These are phyloP conservation scores for Aphelocoma californica DNA, from an alignment of 2,797 vertebrate species.

Conservation along the genomic window DNA sequence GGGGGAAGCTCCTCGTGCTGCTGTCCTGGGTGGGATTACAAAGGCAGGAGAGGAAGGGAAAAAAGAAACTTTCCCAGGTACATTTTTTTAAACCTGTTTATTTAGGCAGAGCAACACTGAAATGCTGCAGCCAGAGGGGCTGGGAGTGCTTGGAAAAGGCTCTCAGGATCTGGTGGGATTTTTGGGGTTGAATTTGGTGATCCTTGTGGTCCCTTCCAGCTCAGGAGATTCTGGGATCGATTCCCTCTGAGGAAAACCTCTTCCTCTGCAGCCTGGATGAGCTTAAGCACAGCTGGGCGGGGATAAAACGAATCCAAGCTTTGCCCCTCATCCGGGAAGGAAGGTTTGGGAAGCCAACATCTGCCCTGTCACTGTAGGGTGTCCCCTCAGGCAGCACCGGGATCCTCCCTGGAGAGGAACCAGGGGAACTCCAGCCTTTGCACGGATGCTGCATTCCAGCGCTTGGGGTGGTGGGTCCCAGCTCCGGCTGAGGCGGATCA, in stretches of 20 bases:
- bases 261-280: accelerated
- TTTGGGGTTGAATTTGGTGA: neutral
- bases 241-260: neutral
- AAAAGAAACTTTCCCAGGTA: neutral
- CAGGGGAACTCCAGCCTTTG: neutral
- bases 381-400: accelerated
- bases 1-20: neutral
- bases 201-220: neutral
- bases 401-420: accelerated
- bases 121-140: neutral
- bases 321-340: neutral
- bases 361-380: accelerated
- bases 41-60: neutral
- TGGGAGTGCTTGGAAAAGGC: neutral
- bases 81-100: neutral
- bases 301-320: accelerated
- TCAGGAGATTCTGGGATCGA: neutral
- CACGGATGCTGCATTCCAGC: accelerated
- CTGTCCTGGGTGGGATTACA: neutral
- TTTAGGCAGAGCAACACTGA: neutral
- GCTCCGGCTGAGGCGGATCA: neutral
- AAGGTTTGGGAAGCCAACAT: neutral
- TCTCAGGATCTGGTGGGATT: neutral
- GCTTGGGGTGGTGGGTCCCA: accelerated
- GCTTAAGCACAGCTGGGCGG: neutral